These are phyloP conservation scores for Hololepta plana DNA, from an alignment of 2,888 invertebrate species.

Conservation along the genomic window DNA sequence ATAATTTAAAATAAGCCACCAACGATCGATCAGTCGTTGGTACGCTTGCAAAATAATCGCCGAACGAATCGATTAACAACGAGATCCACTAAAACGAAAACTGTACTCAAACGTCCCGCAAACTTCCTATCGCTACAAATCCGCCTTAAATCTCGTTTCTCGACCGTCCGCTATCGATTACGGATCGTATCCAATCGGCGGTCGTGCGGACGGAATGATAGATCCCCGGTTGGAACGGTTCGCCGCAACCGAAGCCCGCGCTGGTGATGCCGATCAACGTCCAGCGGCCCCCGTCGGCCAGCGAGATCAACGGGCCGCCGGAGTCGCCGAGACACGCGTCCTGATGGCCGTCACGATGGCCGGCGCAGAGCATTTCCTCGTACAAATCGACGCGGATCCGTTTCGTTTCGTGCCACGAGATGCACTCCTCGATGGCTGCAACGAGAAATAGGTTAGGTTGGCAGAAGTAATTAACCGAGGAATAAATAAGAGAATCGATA, in stretches of 20 bases:
- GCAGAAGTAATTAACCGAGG: constrained; percentile 2
- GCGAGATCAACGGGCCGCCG: constrained; percentile 57
- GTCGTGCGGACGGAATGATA: constrained; percentile 65
- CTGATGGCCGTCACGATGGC: constrained; percentile 63
- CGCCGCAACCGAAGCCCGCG: constrained; percentile 73
- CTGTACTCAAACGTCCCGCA: no score
- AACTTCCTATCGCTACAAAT: no score
- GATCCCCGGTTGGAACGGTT: constrained; percentile 71
- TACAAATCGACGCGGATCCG: constrained; percentile 60
- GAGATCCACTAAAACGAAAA: no score
- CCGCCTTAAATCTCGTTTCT: no score
- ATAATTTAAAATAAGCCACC: no score
- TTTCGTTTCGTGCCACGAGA: constrained; percentile 64
- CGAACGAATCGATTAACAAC: no score
- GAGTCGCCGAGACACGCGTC: constrained; percentile 74
- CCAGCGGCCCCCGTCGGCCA: constrained; percentile 46
- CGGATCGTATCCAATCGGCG: constrained; percentile 45
- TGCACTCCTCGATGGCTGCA: constrained; percentile 51
- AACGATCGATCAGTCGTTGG: no score
- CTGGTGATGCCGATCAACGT: constrained; percentile 68
- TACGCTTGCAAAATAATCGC: no score
- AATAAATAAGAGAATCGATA: background rate
- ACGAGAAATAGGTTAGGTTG: constrained; percentile 8
- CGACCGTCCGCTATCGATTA: no score
- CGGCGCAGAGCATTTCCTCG: constrained; percentile 70